Base-by-base conservation (phyloP, 2,888 invertebrate species). In the Lucinisca nassula region DNA sequence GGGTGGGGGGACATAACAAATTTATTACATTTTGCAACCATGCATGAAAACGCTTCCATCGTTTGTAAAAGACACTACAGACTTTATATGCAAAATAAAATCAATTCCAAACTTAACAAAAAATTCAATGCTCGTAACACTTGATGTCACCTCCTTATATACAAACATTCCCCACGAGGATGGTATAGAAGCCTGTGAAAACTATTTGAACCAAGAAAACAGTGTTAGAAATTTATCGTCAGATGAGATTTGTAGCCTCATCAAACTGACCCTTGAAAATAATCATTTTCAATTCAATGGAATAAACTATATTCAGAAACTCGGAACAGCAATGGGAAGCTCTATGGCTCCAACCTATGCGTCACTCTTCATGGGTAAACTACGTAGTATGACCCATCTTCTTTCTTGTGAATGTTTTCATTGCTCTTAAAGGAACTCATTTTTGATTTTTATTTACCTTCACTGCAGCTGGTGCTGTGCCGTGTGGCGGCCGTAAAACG, bases 281-380 rank as follows among this genome's bases (percentile, higher is more conserved):
- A 82, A 76, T 40, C 32, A 37, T 37, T 82, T 82, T 24, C 12
- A 80, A 38, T 72, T 79, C 24, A 24, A 79, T 35, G 45, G 37
- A 10, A 30, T 14, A 1, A 30, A 38, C 51, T 51, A 49, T 35
- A n/a, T 38, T 21, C 78, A 78, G 55, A 77, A 40, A n/a, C 6
- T 74, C 30, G 73, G 78, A 0, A 83, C 83, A 37, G 83, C 79
- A 0, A 74, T 83, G 74, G 73, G 78, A 3, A 82, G 73, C 35
- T 74, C 79, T n/a, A 74, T 83, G 73, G 77, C 83, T 0, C 83
- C 78, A 21, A 10, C 72, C 0, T 77, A 78, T 30, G 72, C 74
- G 0, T 81, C 75, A 14, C 45, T 81, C n/a, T 81, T 61, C 45
- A 81, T 81, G 61, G 81, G 74, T 38, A 74, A 79, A 73, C 30